Evolutionary conservation across 2,113 vertebrate species (phyloP).

Genomic region (Scortum barcoo): DNA sequence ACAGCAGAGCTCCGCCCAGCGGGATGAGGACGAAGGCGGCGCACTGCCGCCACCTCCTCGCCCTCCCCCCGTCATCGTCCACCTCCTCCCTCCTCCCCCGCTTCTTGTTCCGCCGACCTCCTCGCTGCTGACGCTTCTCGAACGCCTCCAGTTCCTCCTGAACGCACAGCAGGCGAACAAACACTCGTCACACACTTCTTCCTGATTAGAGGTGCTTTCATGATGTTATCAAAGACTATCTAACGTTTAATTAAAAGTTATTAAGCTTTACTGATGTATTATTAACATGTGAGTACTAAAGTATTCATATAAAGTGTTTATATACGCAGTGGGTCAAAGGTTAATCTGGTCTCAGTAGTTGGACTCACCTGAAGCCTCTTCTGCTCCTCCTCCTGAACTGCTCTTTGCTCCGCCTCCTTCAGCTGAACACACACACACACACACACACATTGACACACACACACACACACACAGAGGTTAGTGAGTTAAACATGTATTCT

Average conservation of each 20-base stretch:
- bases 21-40: constrained; percentile 84
- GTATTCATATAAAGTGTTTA: no score
- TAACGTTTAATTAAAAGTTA: no score
- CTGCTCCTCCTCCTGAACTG: constrained; percentile 90
- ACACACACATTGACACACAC: constrained; percentile 11
- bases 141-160: constrained; percentile 97
- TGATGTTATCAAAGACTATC: no score
- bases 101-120: constrained; percentile 90
- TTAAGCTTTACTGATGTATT: no score
- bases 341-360: no score
- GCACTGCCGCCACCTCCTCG: constrained; percentile 87
- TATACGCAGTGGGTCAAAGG: no score
- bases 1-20: constrained; percentile 77
- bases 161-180: not conserved
- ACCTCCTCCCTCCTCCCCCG: constrained; percentile 87
- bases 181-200: no score
- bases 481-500: constrained; percentile 13
- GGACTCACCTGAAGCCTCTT: constrained; percentile 90
- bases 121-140: constrained; percentile 91
- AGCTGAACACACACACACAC: constrained; percentile 79
- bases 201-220: no score
- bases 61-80: constrained; percentile 73
- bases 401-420: constrained; percentile 92
- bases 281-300: no score
- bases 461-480: not conserved